Percentiles rank a stretch among this genome's conserved stretches.
These are phyloP conservation scores for Uropsilus gracilis DNA, from an alignment of 2,113 vertebrate genomes.

Conservation along the genomic window DNA sequence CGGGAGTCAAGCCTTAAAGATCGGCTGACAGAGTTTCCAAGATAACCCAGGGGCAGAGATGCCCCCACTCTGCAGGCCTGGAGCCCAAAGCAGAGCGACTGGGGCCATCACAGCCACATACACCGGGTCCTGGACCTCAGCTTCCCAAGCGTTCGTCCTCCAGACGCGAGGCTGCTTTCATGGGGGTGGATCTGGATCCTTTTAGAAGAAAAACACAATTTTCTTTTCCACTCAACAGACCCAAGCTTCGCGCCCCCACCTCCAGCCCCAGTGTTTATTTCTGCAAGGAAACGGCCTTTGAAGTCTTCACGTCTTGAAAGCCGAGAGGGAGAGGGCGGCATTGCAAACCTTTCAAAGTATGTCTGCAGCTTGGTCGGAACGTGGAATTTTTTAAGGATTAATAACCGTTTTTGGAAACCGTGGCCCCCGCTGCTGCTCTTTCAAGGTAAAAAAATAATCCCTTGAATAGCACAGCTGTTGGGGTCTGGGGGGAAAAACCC, in stretches of 20 bases:
- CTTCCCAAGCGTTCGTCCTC: neutral
- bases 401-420: slow-evolving; percentile 76
- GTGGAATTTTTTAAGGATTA: slow-evolving; percentile 80
- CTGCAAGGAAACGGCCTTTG: slow-evolving; percentile 75
- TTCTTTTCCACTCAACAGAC: slow-evolving; percentile 69
- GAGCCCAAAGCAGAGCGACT: neutral
- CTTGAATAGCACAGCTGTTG: neutral
- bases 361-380: slow-evolving; percentile 81
- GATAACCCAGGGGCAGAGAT: rapidly evolving
- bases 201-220: slow-evolving; percentile 70
- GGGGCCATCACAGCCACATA: neutral
- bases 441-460: slow-evolving; percentile 79
- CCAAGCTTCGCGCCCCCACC: slow-evolving; percentile 22
- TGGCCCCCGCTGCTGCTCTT: slow-evolving; percentile 71
- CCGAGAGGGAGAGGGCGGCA: slow-evolving; percentile 72
- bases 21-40: neutral
- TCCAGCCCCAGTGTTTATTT: slow-evolving; percentile 75
- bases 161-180: neutral
- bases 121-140: neutral
- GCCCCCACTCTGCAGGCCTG: neutral
- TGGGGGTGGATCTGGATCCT: neutral
- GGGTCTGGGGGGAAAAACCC: neutral
- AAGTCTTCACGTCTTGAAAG: slow-evolving; percentile 69
- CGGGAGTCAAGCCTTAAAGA: neutral
- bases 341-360: slow-evolving; percentile 82